Evolutionary conservation across 2,888 invertebrate genomes (phyloP).

Genomic region (Drosophila seclusa): DNA sequence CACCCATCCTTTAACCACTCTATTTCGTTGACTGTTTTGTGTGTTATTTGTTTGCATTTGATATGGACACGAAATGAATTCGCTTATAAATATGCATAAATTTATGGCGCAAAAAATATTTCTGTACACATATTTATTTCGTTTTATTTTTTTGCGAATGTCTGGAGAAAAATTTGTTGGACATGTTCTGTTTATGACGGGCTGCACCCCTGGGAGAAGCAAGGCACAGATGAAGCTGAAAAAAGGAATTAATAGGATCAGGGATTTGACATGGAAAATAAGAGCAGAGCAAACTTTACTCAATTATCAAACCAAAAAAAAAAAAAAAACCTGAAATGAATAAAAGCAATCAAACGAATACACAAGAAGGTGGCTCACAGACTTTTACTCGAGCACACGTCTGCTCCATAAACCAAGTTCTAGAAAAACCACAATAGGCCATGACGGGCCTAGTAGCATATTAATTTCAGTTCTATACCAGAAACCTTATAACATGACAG

Average conservation of each 20-base stretch:
- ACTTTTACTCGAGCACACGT: constrained; percentile 36
- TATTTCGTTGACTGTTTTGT: constrained; percentile 25
- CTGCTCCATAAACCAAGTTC: constrained; percentile 60
- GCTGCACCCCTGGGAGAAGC: constrained; percentile 46
- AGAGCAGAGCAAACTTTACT: constrained; percentile 19
- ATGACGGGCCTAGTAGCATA: constrained; percentile 10
- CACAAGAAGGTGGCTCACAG: neutral
- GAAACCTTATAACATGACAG: constrained; percentile 28
- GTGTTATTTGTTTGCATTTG: constrained; percentile 78
- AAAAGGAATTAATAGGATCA: constrained; percentile 70
- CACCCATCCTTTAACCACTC: neutral
- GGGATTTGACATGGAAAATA: constrained; percentile 54
- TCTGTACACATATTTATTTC: constrained; percentile 17
- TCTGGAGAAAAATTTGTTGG: constrained; percentile 35
- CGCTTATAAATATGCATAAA: constrained; percentile 78
- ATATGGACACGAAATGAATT: constrained; percentile 74
- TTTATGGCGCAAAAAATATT: constrained; percentile 56
- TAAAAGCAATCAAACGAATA: constrained; percentile 22
- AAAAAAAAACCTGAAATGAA: constrained; percentile 4
- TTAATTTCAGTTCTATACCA: constrained; percentile 34
- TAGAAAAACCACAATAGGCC: constrained; percentile 5
- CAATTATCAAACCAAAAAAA: constrained; percentile 32
- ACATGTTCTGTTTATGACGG: constrained; percentile 59
- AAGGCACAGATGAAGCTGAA: constrained; percentile 50
- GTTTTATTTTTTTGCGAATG: constrained; percentile 28